These are phyloP conservation scores for Liodrosophila aerea DNA, from an alignment of 2,888 invertebrate species.

Conservation along the genomic window DNA sequence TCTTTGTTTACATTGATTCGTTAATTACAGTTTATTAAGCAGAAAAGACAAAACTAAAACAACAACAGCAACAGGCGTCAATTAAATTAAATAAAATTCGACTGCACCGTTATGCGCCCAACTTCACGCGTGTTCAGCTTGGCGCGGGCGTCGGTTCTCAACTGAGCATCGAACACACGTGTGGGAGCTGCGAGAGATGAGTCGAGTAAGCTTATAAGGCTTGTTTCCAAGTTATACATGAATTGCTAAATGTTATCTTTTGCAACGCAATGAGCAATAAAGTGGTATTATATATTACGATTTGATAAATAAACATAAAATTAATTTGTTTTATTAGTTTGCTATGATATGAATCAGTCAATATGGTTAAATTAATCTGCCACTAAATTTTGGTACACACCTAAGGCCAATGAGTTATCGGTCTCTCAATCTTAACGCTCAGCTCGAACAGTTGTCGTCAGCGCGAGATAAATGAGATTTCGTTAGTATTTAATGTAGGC, in stretches of 20 bases:
- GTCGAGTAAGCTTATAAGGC: slow-evolving; percentile 2
- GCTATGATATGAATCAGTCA: no score
- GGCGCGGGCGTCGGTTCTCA: slow-evolving; percentile 32
- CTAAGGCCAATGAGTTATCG: neutral
- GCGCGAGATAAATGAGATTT: no score
- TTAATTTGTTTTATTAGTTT: neutral
- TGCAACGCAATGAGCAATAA: no score
- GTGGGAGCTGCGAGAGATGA: slow-evolving; percentile 9
- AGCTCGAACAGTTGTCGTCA: slow-evolving; percentile 7
- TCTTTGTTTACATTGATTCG: slow-evolving; percentile 27
- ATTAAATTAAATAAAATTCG: slow-evolving; percentile 45
- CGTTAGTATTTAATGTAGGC: no score
- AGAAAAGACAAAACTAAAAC: slow-evolving; percentile 33
- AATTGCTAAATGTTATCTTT: no score
- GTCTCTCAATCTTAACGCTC: slow-evolving; percentile 9
- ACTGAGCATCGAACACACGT: slow-evolving; percentile 43
- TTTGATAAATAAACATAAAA: neutral
- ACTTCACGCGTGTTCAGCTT: slow-evolving; percentile 27
- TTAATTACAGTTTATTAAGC: slow-evolving; percentile 60
- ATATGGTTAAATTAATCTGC: no score
- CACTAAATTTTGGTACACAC: neutral
- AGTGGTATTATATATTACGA: no score
- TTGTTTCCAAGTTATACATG: neutral
- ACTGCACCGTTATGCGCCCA: slow-evolving; percentile 34
- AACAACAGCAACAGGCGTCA: slow-evolving; percentile 46